Conservation (phyloP, 1,140 invertebrate genomes). For the Carposina sasakii region DNA sequence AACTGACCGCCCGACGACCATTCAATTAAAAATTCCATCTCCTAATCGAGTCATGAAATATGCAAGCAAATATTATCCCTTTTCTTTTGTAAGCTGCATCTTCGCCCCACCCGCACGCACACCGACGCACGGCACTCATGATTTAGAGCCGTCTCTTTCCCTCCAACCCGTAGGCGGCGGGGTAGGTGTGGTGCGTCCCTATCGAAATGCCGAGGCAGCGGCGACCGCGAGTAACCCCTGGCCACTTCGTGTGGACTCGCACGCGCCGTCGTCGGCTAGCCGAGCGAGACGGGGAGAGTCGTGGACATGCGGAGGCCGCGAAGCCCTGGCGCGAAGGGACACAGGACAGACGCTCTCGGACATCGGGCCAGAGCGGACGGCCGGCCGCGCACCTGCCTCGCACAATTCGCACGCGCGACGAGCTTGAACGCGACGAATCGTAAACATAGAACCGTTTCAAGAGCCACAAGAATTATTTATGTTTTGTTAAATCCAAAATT, state of each 20-base stretch:
- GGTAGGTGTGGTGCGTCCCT: constrained; percentile 39
- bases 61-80: constrained; percentile 72
- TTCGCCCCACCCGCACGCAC: constrained; percentile 70
- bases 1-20: constrained; percentile 61
- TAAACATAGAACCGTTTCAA: constrained; percentile 41
- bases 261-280: constrained; percentile 64
- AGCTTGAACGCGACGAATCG: constrained; percentile 52
- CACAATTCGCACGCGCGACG: constrained; percentile 50
- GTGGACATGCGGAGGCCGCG: constrained; percentile 58
- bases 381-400: constrained; percentile 62
- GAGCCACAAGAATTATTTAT: constrained; percentile 6
- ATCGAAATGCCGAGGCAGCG: constrained; percentile 50
- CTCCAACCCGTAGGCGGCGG: constrained; percentile 31
- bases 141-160: constrained; percentile 49
- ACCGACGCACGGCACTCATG: constrained; percentile 63
- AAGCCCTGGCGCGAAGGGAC: constrained; percentile 68
- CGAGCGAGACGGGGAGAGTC: constrained; percentile 56
- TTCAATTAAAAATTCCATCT: constrained; percentile 73
- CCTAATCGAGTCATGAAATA: constrained; percentile 72
- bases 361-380: constrained; percentile 71
- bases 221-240: constrained; percentile 70
- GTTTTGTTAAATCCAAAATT: constrained; percentile 10
- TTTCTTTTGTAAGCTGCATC: constrained; percentile 70
- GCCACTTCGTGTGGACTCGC: constrained; percentile 63
- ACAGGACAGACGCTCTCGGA: constrained; percentile 73